phyloP scores from a whole-genome alignment of 2,888 invertebrate genomes.

The Eurytoma californica region DNA sequence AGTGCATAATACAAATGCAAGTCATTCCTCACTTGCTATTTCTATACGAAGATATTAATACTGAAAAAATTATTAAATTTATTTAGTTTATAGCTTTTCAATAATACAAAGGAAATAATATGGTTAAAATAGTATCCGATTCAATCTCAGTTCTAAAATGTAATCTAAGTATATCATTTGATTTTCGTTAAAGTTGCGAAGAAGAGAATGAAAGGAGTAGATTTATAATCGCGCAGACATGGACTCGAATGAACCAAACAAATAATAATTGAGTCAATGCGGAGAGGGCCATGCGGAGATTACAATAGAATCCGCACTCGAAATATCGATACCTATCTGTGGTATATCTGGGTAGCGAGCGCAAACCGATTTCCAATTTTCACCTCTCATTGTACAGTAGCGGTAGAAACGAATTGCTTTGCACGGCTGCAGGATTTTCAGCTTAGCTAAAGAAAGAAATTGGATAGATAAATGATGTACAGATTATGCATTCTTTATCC shows the following conservation, averaged over 20 bases:
- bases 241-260: constrained; percentile 21
- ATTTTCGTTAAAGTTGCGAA: neutral
- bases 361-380: constrained; percentile 51
- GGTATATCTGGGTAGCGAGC: constrained; percentile 22
- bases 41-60: too few species aligned
- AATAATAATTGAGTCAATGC: constrained; percentile 4
- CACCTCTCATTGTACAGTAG: constrained; percentile 10
- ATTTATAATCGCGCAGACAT: neutral
- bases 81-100: too few species aligned
- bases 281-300: neutral
- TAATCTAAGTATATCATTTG: neutral
- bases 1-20: too few species aligned
- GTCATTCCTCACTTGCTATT: too few species aligned
- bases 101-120: too few species aligned
- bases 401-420: constrained; percentile 27
- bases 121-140: too few species aligned
- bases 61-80: too few species aligned
- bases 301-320: constrained; percentile 34
- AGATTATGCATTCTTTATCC: neutral
- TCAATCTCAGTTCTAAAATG: too few species aligned
- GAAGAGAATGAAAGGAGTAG: neutral
- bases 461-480: neutral
- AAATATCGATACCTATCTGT: constrained; percentile 39
- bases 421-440: constrained; percentile 8
- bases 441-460: constrained; percentile 13